Evolutionary conservation across 2,888 invertebrate species (phyloP).

Genomic region (Trisateles emortualis): DNA sequence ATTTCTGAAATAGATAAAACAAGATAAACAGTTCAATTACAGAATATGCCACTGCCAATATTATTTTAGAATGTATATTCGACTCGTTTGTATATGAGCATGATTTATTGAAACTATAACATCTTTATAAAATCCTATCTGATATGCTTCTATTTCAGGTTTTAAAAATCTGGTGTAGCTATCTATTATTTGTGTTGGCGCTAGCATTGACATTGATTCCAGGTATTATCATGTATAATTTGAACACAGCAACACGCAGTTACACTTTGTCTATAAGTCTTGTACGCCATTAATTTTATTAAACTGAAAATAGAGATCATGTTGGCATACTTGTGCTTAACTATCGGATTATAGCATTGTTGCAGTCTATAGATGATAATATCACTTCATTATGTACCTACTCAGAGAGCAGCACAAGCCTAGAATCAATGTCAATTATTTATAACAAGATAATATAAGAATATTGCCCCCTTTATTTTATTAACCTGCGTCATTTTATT

Average conservation of each 20-base stretch:
- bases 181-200: constrained; percentile 5
- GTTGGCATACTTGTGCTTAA: constrained; percentile 20
- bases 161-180: constrained; percentile 28
- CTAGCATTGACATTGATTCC: constrained; percentile 23
- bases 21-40: constrained; percentile 48
- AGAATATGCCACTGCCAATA: constrained; percentile 50
- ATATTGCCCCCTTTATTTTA: constrained; percentile 40
- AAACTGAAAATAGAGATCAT: constrained; percentile 37
- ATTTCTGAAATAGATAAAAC: constrained; percentile 64
- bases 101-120: constrained; percentile 53
- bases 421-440: constrained; percentile 34
- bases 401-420: constrained; percentile 15
- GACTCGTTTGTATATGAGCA: constrained; percentile 41
- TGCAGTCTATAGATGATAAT: constrained; percentile 23
- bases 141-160: constrained; percentile 51
- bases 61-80: constrained; percentile 29
- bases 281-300: constrained; percentile 9
- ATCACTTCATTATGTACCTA: constrained; percentile 9
- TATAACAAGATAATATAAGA: constrained; percentile 19
- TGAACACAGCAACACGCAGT: constrained; percentile 5
- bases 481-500: constrained; percentile 42
- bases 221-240: constrained; percentile 18
- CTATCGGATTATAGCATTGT: constrained; percentile 18
- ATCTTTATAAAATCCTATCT: constrained; percentile 48
- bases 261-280: constrained; percentile 16